Conservation (phyloP, 1,140 invertebrate species). For the Steinernema feltiae region DNA sequence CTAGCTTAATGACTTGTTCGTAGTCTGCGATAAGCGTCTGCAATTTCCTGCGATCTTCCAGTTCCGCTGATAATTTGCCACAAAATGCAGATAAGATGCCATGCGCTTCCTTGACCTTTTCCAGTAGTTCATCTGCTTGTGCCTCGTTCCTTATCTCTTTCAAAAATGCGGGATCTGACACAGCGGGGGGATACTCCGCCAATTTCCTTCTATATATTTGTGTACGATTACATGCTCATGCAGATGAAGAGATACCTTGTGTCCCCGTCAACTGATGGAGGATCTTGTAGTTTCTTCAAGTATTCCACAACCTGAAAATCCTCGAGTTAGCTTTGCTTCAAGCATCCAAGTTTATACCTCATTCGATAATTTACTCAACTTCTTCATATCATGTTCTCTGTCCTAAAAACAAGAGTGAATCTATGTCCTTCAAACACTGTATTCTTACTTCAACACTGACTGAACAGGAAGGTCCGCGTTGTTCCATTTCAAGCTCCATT, state of each 20-base stretch:
- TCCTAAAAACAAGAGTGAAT: neutral
- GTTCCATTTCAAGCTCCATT: neutral
- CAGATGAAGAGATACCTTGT: neutral
- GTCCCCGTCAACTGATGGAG: neutral
- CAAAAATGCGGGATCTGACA: neutral
- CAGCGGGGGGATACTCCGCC: neutral
- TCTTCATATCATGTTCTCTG: neutral
- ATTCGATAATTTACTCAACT: too few species aligned
- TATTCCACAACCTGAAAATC: neutral
- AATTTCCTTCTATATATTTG: neutral
- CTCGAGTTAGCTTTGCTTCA: neutral
- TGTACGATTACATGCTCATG: neutral
- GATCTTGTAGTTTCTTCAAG: neutral
- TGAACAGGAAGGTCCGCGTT: neutral
- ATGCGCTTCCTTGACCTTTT: neutral
- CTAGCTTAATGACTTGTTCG: neutral
- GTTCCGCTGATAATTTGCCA: neutral
- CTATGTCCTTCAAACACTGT: neutral
- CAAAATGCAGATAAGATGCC: neutral
- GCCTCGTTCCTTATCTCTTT: neutral
- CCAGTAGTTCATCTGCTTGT: neutral
- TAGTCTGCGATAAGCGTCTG: neutral
- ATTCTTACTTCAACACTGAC: neutral
- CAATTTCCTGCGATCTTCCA: neutral
- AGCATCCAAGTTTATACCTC: too few species aligned